These are phyloP conservation scores for Alethe castanea DNA, from an alignment of 2,113 vertebrate genomes.

Conservation along the genomic window DNA sequence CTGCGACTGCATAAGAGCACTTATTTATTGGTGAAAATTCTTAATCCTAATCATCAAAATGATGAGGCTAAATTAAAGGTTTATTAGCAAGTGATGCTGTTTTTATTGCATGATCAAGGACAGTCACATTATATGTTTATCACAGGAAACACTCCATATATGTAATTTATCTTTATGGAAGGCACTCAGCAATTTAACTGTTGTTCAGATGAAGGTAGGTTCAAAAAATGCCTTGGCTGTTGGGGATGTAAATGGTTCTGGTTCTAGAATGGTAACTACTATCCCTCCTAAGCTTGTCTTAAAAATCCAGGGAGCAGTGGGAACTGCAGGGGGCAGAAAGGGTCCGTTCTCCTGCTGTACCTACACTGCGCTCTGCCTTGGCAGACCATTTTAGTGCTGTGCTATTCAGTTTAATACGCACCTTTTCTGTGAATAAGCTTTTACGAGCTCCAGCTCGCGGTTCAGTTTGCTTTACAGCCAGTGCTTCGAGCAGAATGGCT, in stretches of 20 bases:
- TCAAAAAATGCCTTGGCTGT: not conserved
- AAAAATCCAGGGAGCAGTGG: conserved; percentile 24
- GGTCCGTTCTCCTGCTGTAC: conserved; percentile 3
- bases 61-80: not conserved
- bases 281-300: not conserved
- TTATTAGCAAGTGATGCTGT: not conserved
- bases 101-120: not conserved
- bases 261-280: not conserved
- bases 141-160: not conserved
- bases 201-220: not conserved
- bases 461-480: conserved; percentile 7
- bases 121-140: not conserved
- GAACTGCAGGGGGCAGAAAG: conserved; percentile 65
- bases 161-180: not conserved
- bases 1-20: not conserved
- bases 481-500: not conserved
- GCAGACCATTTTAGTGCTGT: conserved; percentile 53
- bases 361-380: conserved; percentile 34
- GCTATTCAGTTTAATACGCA: not conserved
- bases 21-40: not conserved
- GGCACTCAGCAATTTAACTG: not conserved
- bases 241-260: not conserved
- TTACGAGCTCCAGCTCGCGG: not conserved
- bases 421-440: conserved; percentile 24
- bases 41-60: not conserved